Evolutionary conservation across 2,113 vertebrate species (phyloP).

Genomic region (Rhinolophus ferrumequinum): DNA sequence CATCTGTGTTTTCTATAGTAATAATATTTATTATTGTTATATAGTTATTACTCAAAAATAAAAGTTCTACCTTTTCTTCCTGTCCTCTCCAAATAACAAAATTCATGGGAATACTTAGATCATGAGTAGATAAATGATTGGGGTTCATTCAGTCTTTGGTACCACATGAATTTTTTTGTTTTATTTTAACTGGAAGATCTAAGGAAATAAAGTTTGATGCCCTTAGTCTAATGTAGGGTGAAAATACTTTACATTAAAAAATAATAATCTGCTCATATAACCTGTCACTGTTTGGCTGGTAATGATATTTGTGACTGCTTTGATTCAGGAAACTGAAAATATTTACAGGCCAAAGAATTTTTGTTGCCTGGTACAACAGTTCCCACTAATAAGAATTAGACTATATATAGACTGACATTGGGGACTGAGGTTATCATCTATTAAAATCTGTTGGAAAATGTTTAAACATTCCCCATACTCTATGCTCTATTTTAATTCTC

Average conservation of each 20-base stretch:
- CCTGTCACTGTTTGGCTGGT: slow-evolving; percentile 57
- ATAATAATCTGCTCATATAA: slow-evolving; percentile 57
- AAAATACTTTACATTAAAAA: slow-evolving; percentile 74
- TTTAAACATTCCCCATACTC: background rate
- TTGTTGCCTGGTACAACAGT: background rate
- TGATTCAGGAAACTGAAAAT: slow-evolving; percentile 78
- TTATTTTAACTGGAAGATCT: slow-evolving; percentile 66
- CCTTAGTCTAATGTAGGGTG: background rate
- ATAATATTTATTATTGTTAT: slow-evolving; percentile 75
- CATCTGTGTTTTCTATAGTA: slow-evolving; percentile 58
- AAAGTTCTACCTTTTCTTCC: slow-evolving; percentile 63
- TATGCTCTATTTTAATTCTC: slow-evolving; percentile 1
- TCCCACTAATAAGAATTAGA: background rate
- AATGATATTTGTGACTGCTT: slow-evolving; percentile 63
- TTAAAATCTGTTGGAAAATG: slow-evolving; percentile 21
- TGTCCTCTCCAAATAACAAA: slow-evolving; percentile 77
- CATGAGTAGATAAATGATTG: slow-evolving; percentile 68
- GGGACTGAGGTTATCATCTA: background rate
- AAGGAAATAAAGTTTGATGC: slow-evolving; percentile 66
- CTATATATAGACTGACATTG: background rate
- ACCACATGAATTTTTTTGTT: slow-evolving; percentile 37
- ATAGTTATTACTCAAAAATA: slow-evolving; percentile 78
- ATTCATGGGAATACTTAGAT: slow-evolving; percentile 74
- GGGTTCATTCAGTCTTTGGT: slow-evolving; percentile 53
- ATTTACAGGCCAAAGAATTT: slow-evolving; percentile 26